Evolutionary conservation across 2,888 invertebrate species (phyloP).

Genomic region (Lacanobia wlatinum): DNA sequence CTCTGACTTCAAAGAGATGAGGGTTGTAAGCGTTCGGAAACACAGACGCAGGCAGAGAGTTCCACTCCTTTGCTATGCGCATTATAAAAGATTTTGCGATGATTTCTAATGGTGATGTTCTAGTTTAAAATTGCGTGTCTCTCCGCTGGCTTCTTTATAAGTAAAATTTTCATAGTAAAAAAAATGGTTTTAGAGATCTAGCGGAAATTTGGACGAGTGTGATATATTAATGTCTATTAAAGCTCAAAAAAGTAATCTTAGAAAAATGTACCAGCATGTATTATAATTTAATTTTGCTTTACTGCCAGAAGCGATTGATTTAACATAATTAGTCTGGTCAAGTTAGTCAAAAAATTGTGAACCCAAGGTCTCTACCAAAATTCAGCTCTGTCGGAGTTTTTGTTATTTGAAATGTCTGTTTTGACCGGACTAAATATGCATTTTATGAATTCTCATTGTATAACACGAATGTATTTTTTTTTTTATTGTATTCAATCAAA

Average conservation of each 20-base stretch:
- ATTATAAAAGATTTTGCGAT: neutral
- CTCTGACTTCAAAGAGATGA: too few relatives aligned
- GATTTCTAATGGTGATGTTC: neutral
- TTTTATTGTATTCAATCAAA: neutral
- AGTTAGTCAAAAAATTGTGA: too few relatives aligned
- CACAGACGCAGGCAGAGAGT: too few relatives aligned
- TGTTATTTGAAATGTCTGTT: too few relatives aligned
- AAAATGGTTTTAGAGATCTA: neutral
- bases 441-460: conserved; percentile 1
- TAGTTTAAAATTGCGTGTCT: neutral
- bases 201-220: neutral
- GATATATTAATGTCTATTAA: neutral
- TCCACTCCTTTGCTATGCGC: too few relatives aligned
- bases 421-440: too few relatives aligned
- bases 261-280: neutral
- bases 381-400: too few relatives aligned
- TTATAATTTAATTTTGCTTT: neutral
- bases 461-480: neutral
- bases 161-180: neutral
- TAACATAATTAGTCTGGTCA: too few relatives aligned
- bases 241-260: neutral
- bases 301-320: conserved; percentile 11
- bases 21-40: too few relatives aligned
- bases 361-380: too few relatives aligned
- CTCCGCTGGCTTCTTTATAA: neutral